Base-by-base conservation (phyloP, 2,888 invertebrate genomes). In the Tetranychus truncatus region DNA sequence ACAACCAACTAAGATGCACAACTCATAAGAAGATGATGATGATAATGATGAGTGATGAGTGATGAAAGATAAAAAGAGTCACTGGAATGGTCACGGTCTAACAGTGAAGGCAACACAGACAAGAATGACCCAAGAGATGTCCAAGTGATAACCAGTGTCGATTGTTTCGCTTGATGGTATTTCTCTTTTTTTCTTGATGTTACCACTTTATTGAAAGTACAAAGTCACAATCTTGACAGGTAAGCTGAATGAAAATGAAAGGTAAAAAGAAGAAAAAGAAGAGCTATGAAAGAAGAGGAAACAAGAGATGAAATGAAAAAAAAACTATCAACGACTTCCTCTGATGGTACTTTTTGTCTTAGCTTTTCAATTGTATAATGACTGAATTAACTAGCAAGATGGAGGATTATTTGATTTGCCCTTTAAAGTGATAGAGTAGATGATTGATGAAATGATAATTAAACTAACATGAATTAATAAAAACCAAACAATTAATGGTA, bases 271-370 rank as follows among this genome's bases (percentile, higher is more conserved):
- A 55, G 55, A 55, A 15, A 15, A 55, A 55, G 55, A 55, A 15
- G 15, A 55, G 55, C 9, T 3, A 55, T 9, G 55, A 55, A 55
- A 55, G 11, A 55, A 55, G 55, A 55, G 15, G 55, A 55, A 55
- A 15, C 9, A 15, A 55, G 55, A 55, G 55, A 55, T 9, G 15
- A 15, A 55, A 15, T 15, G 55, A 55, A 55, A 55, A 55, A 46
- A 55, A 55, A 55, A 55, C 55, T 55, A 55, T 55, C 55, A 55
- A 55, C 55, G 55, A 55, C 55, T 55, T 55, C 55, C 55, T 55
- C 55, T 55, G 55, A 55, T 55, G 55, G 15, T 55, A 15, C 55
- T 55, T 15, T 55, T 15, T 9, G 55, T 55, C 55, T 55, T 15
- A 15, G 55, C 15, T 55, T 55, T 55, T 55, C 5, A 5, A 55